Conservation (phyloP, 2,797 vertebrate species). For the Morelia viridis region DNA sequence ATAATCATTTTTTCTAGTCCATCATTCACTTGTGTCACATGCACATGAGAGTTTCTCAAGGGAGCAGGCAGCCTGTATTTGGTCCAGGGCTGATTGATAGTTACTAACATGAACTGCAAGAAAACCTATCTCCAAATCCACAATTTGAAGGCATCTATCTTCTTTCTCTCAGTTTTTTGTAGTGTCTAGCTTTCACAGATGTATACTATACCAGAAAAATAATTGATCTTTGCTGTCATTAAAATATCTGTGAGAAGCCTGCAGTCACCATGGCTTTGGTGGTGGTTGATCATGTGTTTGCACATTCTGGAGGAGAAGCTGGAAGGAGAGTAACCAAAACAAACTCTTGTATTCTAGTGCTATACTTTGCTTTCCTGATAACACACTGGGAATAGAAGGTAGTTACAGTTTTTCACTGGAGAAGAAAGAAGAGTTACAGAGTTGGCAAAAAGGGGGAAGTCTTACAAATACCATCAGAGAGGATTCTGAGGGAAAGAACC, state of each 20-base stretch:
- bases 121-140: not conserved
- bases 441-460: not conserved
- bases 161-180: not conserved
- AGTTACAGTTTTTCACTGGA: not conserved
- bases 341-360: not conserved
- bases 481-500: not conserved
- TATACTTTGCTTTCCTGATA: not conserved
- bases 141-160: not conserved
- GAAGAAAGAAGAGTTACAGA: not conserved
- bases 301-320: not conserved
- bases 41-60: not conserved
- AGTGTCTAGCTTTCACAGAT: not conserved
- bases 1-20: not conserved
- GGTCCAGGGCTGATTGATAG: not conserved
- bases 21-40: not conserved
- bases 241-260: not conserved
- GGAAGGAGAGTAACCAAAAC: not conserved
- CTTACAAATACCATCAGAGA: not conserved
- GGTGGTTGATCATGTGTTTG: not conserved
- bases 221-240: not conserved
- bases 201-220: not conserved
- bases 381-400: not conserved
- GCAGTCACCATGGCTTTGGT: not conserved
- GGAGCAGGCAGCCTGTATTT: not conserved
- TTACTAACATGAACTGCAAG: too few species aligned